A percentile compares a stretch with the other conserved stretches of the same genome.
phyloP scores from a whole-genome alignment of 2,113 vertebrate species.

The Microcebus griseorufus region DNA sequence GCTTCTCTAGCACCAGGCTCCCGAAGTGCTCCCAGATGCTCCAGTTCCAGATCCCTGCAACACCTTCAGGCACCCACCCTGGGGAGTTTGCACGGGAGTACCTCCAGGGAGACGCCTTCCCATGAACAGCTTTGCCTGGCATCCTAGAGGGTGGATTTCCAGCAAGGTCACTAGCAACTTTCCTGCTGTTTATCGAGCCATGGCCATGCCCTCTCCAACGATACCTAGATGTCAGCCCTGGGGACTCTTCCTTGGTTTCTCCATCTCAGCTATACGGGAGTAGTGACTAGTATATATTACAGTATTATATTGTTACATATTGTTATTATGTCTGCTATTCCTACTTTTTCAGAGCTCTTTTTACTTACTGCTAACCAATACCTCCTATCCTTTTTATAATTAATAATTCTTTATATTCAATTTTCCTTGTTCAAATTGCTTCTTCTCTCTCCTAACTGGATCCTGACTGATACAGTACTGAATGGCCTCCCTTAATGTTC shows the following conservation, averaged over 20 bases:
- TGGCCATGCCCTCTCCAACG: background rate
- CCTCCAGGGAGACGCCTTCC: background rate
- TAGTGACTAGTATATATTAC: background rate
- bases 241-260: background rate
- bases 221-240: background rate
- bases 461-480: background rate
- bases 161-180: background rate
- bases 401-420: background rate
- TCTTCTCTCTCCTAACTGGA: background rate
- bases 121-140: background rate
- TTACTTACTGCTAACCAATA: background rate
- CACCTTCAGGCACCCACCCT: background rate
- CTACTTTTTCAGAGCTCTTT: background rate
- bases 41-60: rapidly evolving
- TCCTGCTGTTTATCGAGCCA: background rate
- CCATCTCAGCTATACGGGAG: background rate
- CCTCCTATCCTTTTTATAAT: background rate
- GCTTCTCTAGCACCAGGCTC: background rate
- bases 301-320: background rate
- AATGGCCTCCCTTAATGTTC: background rate
- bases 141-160: background rate
- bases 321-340: background rate
- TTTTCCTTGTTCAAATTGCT: background rate
- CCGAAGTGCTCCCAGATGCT: too few species aligned
- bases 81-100: too few species aligned